Base-by-base conservation (phyloP, 1,140 invertebrate species). In the Trichonephila inaurata region DNA sequence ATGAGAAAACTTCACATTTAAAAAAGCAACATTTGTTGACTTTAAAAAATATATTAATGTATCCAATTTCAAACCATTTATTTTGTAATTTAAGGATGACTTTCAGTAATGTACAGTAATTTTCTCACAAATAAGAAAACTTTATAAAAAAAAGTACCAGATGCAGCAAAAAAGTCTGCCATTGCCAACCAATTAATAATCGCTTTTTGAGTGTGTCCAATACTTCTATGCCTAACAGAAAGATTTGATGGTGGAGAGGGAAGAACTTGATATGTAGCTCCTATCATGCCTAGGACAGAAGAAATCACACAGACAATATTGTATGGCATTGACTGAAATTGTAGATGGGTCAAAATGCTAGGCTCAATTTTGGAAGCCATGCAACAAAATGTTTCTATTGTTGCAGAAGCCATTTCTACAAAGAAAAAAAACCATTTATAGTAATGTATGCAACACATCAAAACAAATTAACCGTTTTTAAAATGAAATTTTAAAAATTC, bases 101-200 rank as follows among this genome's bases (percentile, higher is more conserved):
- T 40, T 40, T 40, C 33, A 40, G 33, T 40, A 40, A 40, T 40
- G 33, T 40, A 40, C 33, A 40, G 4, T 40, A 40, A 40, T 40
- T 40, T 40, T 40, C 33, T 1, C 33, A 62, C 61, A 62, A 62
- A 62, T 19, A 16, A 62, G 19, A 62, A 62, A 62, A 62, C 19
- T 62, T 16, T 62, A 33, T 4, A 33, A 10, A 77, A n/a, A 81
- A 60, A 21, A 14, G 91, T 95, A 97, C 97, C 97, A 95, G 97
- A 95, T 19, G 97, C 97, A 89, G 97, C 98, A 64, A 98, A 95
- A 28, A 98, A 96, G 96, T 98, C 97, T 60, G 97, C 97, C 87
- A 97, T 96, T 21, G 98, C 97, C 40, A 98, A 96, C 97, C 97
- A 98, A 81, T 97, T 96, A 89, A 98, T 97, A 81, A 98, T 98